A percentile compares a stretch with the other conserved stretches of the same genome.
Evolutionary conservation across 2,113 vertebrate species (phyloP).

Genomic region (Caretta caretta): DNA sequence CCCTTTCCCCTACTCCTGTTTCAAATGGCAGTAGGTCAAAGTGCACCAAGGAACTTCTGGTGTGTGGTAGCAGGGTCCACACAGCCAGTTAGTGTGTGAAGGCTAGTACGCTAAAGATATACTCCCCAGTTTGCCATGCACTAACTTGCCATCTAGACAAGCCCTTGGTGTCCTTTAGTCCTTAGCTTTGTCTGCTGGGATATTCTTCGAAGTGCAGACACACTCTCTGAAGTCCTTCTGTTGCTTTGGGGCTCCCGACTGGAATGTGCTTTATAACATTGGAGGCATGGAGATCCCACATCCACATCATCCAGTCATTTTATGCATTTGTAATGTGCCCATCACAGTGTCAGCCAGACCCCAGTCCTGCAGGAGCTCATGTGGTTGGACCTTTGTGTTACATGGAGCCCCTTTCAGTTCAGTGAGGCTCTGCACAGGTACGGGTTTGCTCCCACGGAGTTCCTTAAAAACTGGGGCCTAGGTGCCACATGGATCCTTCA

Average conservation of each 20-base stretch:
- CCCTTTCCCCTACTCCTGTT: background rate
- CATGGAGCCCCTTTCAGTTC: background rate
- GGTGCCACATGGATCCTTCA: background rate
- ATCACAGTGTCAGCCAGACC: background rate
- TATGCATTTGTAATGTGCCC: background rate
- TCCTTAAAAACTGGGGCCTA: background rate
- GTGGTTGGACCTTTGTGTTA: background rate
- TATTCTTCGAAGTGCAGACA: background rate
- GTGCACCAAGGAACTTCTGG: background rate
- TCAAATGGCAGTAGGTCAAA: background rate
- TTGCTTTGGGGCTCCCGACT: background rate
- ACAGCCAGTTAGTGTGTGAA: background rate
- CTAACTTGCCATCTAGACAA: background rate
- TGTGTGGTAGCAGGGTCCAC: background rate
- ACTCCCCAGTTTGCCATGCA: background rate
- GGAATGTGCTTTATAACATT: background rate
- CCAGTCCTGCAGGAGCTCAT: background rate
- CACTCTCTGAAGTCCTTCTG: background rate
- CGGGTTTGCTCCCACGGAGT: background rate
- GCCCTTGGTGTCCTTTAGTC: rapidly evolving
- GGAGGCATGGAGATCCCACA: background rate
- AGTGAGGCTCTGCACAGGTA: background rate
- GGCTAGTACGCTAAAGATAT: background rate
- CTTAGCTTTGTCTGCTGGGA: background rate
- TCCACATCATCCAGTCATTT: background rate